Evolutionary conservation across 1,140 invertebrate species (phyloP).

Genomic region (Gonatopus flavifemur): DNA sequence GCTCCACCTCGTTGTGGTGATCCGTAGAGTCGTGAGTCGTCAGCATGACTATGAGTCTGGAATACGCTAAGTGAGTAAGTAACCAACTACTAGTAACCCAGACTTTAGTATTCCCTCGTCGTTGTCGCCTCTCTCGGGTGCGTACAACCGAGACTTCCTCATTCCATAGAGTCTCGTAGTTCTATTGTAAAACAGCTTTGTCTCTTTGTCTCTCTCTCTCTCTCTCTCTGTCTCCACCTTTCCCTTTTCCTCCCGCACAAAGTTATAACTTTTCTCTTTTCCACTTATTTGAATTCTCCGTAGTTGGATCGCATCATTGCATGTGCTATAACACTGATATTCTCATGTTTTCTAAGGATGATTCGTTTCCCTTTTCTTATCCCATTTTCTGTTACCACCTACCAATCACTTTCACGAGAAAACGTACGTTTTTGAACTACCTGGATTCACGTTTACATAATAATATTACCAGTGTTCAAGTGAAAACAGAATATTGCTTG

Average conservation of each 20-base stretch:
- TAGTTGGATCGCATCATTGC: too few relatives aligned
- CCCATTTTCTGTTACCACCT: too few relatives aligned
- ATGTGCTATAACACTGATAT: too few relatives aligned
- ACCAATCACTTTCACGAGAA: too few relatives aligned
- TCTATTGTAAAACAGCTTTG: constrained; percentile 36
- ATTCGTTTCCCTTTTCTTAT: too few relatives aligned
- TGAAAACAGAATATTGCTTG: too few relatives aligned
- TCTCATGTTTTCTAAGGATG: too few relatives aligned
- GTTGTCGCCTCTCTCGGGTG: constrained; percentile 29
- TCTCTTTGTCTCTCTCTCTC: neutral
- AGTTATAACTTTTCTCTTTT: neutral
- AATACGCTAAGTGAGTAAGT: constrained; percentile 38
- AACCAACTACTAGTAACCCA: constrained; percentile 46
- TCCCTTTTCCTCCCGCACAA: neutral
- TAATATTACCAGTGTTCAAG: too few relatives aligned
- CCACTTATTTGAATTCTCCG: too few relatives aligned
- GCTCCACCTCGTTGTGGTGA: constrained; percentile 28
- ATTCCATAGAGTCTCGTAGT: constrained; percentile 43
- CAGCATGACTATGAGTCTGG: constrained; percentile 28
- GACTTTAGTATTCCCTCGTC: constrained; percentile 49
- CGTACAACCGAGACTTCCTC: constrained; percentile 41
- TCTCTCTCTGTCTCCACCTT: neutral
- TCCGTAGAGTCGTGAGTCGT: neutral
- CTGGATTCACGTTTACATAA: too few relatives aligned
- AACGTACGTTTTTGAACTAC: too few relatives aligned